Percentiles rank a stretch among this genome's conserved stretches.
Evolutionary conservation across 2,888 invertebrate species (phyloP).

Genomic region (Schizaphis graminum): DNA sequence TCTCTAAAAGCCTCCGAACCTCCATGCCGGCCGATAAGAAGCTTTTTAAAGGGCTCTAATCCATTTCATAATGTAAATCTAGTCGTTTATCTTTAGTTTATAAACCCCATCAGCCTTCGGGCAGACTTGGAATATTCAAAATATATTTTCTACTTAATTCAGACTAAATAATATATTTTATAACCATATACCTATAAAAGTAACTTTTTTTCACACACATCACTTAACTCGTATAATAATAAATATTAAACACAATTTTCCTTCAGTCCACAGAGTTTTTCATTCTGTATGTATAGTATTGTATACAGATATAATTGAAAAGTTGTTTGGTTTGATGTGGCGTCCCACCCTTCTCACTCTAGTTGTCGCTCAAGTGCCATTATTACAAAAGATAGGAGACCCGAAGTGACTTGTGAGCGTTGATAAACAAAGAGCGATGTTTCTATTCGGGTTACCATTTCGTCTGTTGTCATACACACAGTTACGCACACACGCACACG

Average conservation of each 20-base stretch:
- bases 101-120: slow-evolving; percentile 37
- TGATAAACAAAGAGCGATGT: slow-evolving; percentile 32
- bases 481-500: slow-evolving; percentile 4
- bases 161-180: not conserved
- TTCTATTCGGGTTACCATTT: slow-evolving; percentile 32
- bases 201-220: not conserved
- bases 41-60: slow-evolving; percentile 57
- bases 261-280: not conserved
- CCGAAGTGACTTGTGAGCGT: not conserved
- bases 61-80: slow-evolving; percentile 45
- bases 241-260: slow-evolving; percentile 2
- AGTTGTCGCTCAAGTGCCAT: slow-evolving; percentile 38
- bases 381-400: not conserved
- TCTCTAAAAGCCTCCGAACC: slow-evolving; percentile 17
- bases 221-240: not conserved
- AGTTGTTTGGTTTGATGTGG: slow-evolving; percentile 45
- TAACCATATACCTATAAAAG: not conserved
- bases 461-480: slow-evolving; percentile 18
- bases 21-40: slow-evolving; percentile 48
- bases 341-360: not conserved
- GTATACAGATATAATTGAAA: slow-evolving; percentile 36
- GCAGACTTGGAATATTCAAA: not conserved
- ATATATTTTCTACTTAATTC: not conserved
- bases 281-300: not conserved
- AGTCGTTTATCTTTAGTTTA: slow-evolving; percentile 39